These are phyloP conservation scores for Hypanus sabinus DNA, from an alignment of 2,113 vertebrate genomes.

Conservation along the genomic window DNA sequence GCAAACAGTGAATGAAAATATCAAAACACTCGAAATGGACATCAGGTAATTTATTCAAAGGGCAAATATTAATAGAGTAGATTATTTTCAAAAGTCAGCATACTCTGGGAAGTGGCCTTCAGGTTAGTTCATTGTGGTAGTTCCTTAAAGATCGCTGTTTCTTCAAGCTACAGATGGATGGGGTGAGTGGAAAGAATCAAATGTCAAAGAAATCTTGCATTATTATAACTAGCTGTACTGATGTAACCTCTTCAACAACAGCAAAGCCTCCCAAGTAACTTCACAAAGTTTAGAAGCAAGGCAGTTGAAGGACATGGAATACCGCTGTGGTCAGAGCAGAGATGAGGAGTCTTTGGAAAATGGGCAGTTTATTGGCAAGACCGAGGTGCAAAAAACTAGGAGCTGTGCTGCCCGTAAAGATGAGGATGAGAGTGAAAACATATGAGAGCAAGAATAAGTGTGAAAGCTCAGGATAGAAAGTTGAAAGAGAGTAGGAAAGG, in stretches of 20 bases:
- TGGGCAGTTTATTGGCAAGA: not conserved
- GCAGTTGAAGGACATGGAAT: not conserved
- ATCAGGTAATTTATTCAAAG: not conserved
- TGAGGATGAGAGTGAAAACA: not conserved
- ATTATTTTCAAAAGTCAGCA: not conserved
- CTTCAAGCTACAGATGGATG: not conserved
- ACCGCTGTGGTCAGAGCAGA: not conserved
- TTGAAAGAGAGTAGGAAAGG: too few relatives aligned
- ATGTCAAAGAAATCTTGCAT: not conserved
- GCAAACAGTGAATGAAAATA: not conserved
- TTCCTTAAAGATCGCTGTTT: not conserved
- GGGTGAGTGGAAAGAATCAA: not conserved
- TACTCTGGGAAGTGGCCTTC: not conserved
- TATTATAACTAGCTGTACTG: not conserved
- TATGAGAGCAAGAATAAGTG: too few relatives aligned
- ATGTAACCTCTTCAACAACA: not conserved
- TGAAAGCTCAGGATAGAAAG: too few relatives aligned
- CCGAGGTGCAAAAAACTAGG: not conserved
- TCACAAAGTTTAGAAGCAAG: not conserved
- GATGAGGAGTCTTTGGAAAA: not conserved
- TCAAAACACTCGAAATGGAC: not conserved
- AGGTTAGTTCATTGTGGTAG: not conserved
- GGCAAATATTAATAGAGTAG: not conserved
- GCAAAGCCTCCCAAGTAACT: not conserved
- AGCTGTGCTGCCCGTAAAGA: not conserved